Evolutionary conservation across 2,888 invertebrate genomes (phyloP), one percentile per base, ranked within the genome.

Genomic region (Leptopilina syphax): DNA sequence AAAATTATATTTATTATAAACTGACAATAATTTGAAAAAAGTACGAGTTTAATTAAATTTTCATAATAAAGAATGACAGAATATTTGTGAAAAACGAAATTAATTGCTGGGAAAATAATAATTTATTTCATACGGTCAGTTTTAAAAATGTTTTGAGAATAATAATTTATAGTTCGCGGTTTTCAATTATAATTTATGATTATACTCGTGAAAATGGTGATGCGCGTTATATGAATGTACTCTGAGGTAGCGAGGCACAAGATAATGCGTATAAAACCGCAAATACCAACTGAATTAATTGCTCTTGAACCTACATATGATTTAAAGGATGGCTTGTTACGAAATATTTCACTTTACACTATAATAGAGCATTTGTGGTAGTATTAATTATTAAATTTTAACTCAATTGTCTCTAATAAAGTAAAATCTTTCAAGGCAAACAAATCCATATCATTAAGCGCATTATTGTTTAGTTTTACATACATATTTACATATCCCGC

Each of bases 261-360:
- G 8, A 9, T 73, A 73, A 73, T 73, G 73, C 13, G 57, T 34
- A 34, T 73, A 73, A 65, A 73, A 57, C 57, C 70, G 34, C 57
- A n/a, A 73, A 57, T 73, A 24, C 10, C 34, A 7, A 34, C 34
- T 8, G 9, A 54, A 34, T 57, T 12, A 34, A 73, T 57, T n/a
- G 34, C 57, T 34, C 73, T 34, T 73, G 12, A 73, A 73, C 27
- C 54, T 27, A 4, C 4, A 12, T n/a, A 34, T 54, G 13, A 70
- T 47, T 67, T 67, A 44, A 67, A 47, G 18, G 47, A 67, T 67
- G 44, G 44, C 18, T 65, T 24, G 27, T 13, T 13, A 13, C 3
- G 67, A 18, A 41, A 67, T 47, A 8, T 67, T 44, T 67, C 44
- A 47, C 18, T 9, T 34, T 34, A 3, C 34, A 47, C 44, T 47